phyloP scores from a whole-genome alignment of 2,113 vertebrate genomes.

The Gopherus flavomarginatus region DNA sequence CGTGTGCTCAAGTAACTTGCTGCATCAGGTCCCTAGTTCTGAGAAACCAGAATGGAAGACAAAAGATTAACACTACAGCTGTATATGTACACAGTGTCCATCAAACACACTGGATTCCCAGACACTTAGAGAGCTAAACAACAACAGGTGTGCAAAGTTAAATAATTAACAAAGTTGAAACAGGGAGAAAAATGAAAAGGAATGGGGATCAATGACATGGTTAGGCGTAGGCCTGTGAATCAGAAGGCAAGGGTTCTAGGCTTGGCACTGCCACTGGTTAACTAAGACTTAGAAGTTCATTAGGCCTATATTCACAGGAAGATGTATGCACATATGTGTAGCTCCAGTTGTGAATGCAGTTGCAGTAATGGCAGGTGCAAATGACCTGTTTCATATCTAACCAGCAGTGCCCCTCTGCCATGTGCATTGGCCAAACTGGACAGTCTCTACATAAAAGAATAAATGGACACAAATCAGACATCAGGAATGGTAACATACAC shows the following conservation, averaged over 20 bases:
- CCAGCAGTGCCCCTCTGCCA: too few species aligned
- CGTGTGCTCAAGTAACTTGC: not conserved
- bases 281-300: not conserved
- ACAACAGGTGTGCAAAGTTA: not conserved
- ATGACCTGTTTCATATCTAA: slow-evolving; percentile 56
- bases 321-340: not conserved
- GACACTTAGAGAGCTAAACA: not conserved
- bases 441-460: too few species aligned
- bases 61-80: not conserved
- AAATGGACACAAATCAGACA: too few species aligned
- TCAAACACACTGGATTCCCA: not conserved
- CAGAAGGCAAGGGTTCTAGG: not conserved
- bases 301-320: not conserved
- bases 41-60: not conserved
- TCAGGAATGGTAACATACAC: too few species aligned
- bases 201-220: not conserved
- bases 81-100: not conserved
- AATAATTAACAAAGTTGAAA: not conserved
- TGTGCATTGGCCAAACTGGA: too few species aligned
- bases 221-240: not conserved
- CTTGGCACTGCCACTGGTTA: not conserved
- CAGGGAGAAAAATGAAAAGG: not conserved
- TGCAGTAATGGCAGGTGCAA: slow-evolving; percentile 53
- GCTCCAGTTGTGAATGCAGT: slow-evolving; percentile 9
- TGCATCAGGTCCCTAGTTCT: not conserved